Conservation (phyloP, 2,797 vertebrate genomes). For the Scleropages formosus region DNA sequence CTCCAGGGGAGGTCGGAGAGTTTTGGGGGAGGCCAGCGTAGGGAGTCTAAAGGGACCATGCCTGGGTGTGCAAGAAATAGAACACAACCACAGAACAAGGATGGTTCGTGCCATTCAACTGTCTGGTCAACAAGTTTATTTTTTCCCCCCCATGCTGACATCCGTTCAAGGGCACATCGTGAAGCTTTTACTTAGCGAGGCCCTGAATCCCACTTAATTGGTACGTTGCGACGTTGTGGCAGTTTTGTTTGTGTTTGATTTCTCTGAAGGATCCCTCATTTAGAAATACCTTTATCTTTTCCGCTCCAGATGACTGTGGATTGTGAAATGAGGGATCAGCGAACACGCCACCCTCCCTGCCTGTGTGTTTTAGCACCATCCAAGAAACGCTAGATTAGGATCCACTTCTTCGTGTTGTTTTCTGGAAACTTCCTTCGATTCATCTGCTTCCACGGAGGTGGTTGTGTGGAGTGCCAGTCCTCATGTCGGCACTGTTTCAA, state of each 20-base stretch:
- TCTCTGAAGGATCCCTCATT: conserved; percentile 10
- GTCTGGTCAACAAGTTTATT: neutral
- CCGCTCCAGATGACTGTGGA: neutral
- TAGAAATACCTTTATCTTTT: neutral
- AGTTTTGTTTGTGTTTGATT: neutral
- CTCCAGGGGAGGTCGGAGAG: neutral
- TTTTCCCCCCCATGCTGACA: neutral
- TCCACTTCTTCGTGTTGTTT: neutral
- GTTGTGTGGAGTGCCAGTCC: too few species aligned
- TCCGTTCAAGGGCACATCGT: neutral
- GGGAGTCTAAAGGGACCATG: conserved; percentile 18
- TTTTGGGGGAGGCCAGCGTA: neutral
- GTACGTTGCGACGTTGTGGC: neutral
- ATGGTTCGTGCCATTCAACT: neutral
- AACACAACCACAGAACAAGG: neutral
- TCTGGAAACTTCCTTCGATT: too few species aligned
- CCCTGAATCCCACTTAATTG: conserved; percentile 17
- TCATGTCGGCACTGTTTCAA: too few species aligned
- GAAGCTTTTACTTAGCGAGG: neutral
- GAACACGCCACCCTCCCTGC: neutral
- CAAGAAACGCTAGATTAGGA: too few species aligned
- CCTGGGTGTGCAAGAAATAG: conserved; percentile 16
- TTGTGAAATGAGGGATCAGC: neutral
- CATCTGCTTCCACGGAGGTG: too few species aligned
- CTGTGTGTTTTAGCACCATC: neutral